phyloP scores from a whole-genome alignment of 2,113 vertebrate species.

The Rynchops niger region DNA sequence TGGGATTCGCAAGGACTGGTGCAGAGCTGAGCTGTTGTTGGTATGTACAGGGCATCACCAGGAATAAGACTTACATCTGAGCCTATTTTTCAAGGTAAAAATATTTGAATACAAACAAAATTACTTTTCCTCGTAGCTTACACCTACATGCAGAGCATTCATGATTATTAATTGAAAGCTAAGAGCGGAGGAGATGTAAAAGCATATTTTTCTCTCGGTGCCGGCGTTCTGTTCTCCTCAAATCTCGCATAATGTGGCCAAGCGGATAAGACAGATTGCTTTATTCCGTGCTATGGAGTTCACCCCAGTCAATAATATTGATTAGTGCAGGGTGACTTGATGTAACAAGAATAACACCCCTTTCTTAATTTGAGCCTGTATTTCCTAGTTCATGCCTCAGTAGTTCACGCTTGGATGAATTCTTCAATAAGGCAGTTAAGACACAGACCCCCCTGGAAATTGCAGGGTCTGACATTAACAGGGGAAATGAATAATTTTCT shows the following conservation, averaged over 20 bases:
- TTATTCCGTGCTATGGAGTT: conserved; percentile 45
- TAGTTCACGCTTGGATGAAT: conserved; percentile 70
- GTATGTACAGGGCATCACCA: too few species aligned
- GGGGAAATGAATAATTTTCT: conserved; percentile 2
- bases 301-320: conserved; percentile 75
- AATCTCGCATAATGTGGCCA: background rate
- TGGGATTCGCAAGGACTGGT: background rate
- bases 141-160: background rate
- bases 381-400: conserved; percentile 37
- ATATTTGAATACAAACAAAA: background rate
- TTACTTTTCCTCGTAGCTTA: background rate
- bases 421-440: conserved; percentile 72
- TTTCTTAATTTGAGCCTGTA: background rate
- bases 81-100: background rate
- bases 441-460: conserved; percentile 28
- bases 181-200: background rate
- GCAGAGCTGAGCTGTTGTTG: background rate
- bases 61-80: background rate
- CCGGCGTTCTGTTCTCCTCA: background rate
- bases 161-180: background rate
- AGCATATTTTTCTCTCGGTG: background rate
- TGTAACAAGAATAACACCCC: conserved; percentile 69
- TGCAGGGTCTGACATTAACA: background rate
- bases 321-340: conserved; percentile 79
- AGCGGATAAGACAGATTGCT: conserved; percentile 12